Evolutionary conservation across 2,888 invertebrate genomes (phyloP), one percentile per base, ranked within the genome.

Genomic region (Drosophila siamana): DNA sequence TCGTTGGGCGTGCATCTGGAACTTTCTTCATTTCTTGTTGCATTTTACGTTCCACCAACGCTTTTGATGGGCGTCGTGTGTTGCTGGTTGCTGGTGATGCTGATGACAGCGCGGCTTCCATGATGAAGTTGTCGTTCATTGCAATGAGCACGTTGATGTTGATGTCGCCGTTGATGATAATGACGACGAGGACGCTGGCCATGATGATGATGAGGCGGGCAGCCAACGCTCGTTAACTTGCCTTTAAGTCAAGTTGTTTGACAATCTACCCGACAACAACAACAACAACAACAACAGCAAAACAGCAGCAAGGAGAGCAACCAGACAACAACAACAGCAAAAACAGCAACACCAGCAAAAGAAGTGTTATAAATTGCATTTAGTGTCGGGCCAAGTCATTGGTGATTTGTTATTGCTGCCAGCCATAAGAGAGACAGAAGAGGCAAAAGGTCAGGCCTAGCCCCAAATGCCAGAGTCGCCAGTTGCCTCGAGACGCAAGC

Each of bases 281-380:
- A 19, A 33, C 13, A 15, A 6, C 19, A 19, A 3, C 19, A 19
- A 33, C 13, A 15, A 16, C 38, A 15, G 38, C 41, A 51, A 16
- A 16, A 19, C 46, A 48, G 9, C 22, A 47, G 24, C 9, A 40
- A 19, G 19, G 26, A 38, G 13, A 26, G 28, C 38, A 33, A 28
- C 11, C 47, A 26, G 6, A 6, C 19, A 19, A 3, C 19, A 19
- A 33, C 13, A 15, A 16, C 38, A 15, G 38, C 41, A 51, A 16
- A 19, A 36, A 24, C 6, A 46, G 16, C 38, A 16, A 19, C 46
- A 48, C 9, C 22, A 43, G 24, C 9, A 36, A 19, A 73, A 38
- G 36, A 86, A 80, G 83, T 84, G 83, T 84, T 84, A 86, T 84
- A 84, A 84, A 84, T 86, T 84, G 83, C 83, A 86, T 86, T 86